A percentile compares a stretch with the other conserved stretches of the same genome.
These are phyloP conservation scores for Teleogryllus occipitalis DNA, from an alignment of 1,140 invertebrate species.

Conservation along the genomic window DNA sequence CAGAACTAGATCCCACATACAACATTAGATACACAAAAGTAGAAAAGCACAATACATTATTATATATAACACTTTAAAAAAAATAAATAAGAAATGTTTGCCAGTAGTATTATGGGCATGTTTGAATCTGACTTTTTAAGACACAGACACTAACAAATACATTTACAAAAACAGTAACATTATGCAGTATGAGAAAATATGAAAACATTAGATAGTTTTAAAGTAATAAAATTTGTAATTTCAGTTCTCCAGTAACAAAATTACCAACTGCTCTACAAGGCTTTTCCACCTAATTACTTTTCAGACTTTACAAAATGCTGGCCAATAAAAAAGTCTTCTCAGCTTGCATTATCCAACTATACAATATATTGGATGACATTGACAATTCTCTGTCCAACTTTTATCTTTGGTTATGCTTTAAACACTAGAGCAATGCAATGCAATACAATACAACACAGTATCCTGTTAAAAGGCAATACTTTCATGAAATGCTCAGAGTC, in stretches of 20 bases:
- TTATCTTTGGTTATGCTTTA: background rate
- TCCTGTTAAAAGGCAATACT: background rate
- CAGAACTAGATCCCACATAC: background rate
- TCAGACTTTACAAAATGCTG: background rate
- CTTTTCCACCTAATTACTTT: background rate
- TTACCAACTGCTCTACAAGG: background rate
- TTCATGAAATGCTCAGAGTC: background rate
- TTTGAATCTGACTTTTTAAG: background rate
- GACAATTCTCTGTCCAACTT: background rate
- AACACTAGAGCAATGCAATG: background rate
- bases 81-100: background rate
- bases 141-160: background rate
- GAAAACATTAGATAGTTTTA: background rate
- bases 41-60: constrained; percentile 14
- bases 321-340: background rate
- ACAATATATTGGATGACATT: background rate
- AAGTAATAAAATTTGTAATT: no score
- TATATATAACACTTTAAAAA: background rate
- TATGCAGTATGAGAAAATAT: background rate
- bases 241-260: background rate
- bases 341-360: background rate
- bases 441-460: background rate
- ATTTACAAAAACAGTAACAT: background rate
- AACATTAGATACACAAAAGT: constrained; percentile 11
- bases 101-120: background rate